phyloP scores from a whole-genome alignment of 2,888 invertebrate genomes.

The Pyrochroa serraticornis region DNA sequence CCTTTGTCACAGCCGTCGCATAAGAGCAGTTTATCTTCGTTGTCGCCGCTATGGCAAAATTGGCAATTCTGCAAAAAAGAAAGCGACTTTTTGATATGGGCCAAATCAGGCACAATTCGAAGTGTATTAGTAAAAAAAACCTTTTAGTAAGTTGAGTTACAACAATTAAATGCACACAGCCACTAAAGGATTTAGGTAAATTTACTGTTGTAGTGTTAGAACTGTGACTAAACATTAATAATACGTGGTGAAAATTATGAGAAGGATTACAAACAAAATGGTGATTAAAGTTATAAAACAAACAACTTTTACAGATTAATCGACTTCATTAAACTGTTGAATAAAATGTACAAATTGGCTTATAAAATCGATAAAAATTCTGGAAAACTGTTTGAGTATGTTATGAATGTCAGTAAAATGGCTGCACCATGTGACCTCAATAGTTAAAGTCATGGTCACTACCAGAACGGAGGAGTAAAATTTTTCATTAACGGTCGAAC shows the following conservation, averaged over 20 bases:
- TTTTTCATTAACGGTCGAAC: too few species aligned
- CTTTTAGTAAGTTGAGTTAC: background rate
- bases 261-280: background rate
- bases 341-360: too few species aligned
- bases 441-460: too few species aligned
- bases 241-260: slow-evolving; percentile 21
- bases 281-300: slow-evolving; percentile 15
- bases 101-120: slow-evolving; percentile 2
- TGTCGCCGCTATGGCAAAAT: slow-evolving; percentile 95
- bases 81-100: slow-evolving; percentile 1
- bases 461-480: too few species aligned
- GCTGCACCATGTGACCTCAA: too few species aligned
- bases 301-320: background rate
- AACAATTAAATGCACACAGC: slow-evolving; percentile 21
- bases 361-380: too few species aligned
- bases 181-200: slow-evolving; percentile 21
- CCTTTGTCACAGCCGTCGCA: slow-evolving; percentile 99
- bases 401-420: too few species aligned
- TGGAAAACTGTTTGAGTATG: too few species aligned
- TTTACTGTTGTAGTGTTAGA: slow-evolving; percentile 15
- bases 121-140: background rate
- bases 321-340: too few species aligned
- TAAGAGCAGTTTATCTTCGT: slow-evolving; percentile 90
- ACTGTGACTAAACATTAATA: slow-evolving; percentile 3
- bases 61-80: slow-evolving; percentile 84